A percentile compares a stretch with the other conserved stretches of the same genome.
These are phyloP conservation scores for Lonchura striata DNA, from an alignment of 2,113 vertebrate genomes.

Conservation along the genomic window DNA sequence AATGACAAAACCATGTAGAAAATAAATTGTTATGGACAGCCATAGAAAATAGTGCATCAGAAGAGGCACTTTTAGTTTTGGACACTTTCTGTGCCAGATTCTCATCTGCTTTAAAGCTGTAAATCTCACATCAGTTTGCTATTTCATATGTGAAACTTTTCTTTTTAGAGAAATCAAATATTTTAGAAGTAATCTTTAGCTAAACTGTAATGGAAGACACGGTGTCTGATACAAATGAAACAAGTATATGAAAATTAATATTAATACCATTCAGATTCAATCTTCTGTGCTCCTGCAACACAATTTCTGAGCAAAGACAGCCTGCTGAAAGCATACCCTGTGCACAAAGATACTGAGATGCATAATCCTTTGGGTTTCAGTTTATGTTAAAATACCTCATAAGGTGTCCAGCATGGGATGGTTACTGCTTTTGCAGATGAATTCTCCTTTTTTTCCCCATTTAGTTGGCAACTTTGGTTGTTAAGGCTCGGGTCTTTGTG, in stretches of 20 bases:
- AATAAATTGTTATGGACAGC: not conserved
- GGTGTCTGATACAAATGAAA: not conserved
- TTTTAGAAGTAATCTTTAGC: not conserved
- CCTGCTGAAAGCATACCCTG: not conserved
- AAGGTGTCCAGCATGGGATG: rapidly evolving
- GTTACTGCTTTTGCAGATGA: not conserved
- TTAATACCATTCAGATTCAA: not conserved
- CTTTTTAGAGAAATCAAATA: not conserved
- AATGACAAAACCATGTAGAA: not conserved
- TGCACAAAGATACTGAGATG: not conserved
- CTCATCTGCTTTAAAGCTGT: not conserved
- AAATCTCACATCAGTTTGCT: not conserved
- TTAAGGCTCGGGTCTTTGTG: not conserved
- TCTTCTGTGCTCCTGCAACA: not conserved
- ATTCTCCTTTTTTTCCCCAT: not conserved
- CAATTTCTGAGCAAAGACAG: not conserved
- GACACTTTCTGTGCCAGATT: not conserved
- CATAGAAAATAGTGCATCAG: not conserved
- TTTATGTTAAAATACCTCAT: not conserved
- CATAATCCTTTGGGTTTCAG: not conserved
- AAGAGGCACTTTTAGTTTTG: not conserved
- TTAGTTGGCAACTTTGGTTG: not conserved
- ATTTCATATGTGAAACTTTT: not conserved
- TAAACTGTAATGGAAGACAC: not conserved
- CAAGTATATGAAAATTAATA: not conserved